Conservation (phyloP, 2,888 invertebrate species). For the Sphinx pinastri region DNA sequence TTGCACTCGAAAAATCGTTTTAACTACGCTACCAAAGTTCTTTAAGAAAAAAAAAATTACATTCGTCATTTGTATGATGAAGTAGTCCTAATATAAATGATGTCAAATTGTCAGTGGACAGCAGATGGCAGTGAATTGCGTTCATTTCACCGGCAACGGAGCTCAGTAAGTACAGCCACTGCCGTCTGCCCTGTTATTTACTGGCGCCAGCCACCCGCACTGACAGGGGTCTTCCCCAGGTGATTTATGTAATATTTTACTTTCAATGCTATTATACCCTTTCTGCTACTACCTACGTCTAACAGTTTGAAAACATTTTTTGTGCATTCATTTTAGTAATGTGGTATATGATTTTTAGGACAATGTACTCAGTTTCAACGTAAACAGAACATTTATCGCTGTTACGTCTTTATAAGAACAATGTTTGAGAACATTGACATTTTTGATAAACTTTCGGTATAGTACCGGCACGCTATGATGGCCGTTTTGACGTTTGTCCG, state of each 20-base stretch:
- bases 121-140: conserved; percentile 21
- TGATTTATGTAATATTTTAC: conserved; percentile 78
- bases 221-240: conserved; percentile 71
- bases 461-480: background rate
- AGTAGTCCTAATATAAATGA: conserved; percentile 9
- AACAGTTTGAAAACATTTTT: conserved; percentile 31
- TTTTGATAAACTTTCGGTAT: background rate
- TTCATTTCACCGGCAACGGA: conserved; percentile 7
- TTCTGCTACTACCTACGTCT: conserved; percentile 30
- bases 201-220: conserved; percentile 48
- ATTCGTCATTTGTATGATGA: background rate
- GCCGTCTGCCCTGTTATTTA: conserved; percentile 63
- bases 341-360: conserved; percentile 25
- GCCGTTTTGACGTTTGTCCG: too few species aligned
- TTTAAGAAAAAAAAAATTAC: background rate
- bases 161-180: conserved; percentile 17
- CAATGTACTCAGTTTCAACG: background rate
- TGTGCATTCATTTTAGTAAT: conserved; percentile 33
- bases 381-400: background rate
- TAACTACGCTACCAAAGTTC: background rate
- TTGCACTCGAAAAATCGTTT: too few species aligned
- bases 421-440: too few species aligned
- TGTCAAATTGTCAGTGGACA: background rate
- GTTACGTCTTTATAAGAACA: background rate
- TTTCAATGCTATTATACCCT: conserved; percentile 62